These are phyloP conservation scores for Chironomus riparius DNA, from an alignment of 2,888 invertebrate genomes.

Conservation along the genomic window DNA sequence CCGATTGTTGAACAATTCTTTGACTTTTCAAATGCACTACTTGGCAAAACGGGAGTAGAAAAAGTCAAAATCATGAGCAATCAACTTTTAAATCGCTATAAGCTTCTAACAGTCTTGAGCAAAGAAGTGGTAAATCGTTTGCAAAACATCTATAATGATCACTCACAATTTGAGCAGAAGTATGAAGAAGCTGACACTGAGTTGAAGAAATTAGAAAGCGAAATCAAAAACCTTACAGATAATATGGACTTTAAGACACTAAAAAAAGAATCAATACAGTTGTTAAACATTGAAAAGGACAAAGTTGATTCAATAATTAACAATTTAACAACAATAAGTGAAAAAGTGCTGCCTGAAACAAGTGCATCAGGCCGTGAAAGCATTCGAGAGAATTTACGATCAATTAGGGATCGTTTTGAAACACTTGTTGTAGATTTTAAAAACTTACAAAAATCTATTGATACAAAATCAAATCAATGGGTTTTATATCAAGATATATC, in stretches of 20 bases:
- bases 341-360: conserved; percentile 86
- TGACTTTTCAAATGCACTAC: conserved; percentile 77
- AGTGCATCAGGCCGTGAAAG: conserved; percentile 83
- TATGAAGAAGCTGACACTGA: conserved; percentile 65
- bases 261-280: conserved; percentile 18
- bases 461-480: conserved; percentile 73
- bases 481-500: conserved; percentile 78
- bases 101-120: conserved; percentile 66
- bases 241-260: conserved; percentile 51
- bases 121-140: conserved; percentile 81
- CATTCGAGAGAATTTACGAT: conserved; percentile 74
- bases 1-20: conserved; percentile 79
- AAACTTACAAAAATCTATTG: conserved; percentile 75
- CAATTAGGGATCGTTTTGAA: conserved; percentile 80
- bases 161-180: conserved; percentile 67
- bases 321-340: conserved; percentile 62
- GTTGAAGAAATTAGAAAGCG: conserved; percentile 66
- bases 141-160: conserved; percentile 74
- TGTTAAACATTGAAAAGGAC: conserved; percentile 20
- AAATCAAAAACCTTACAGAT: conserved; percentile 41
- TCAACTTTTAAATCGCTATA: conserved; percentile 82
- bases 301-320: conserved; percentile 18
- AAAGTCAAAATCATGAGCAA: conserved; percentile 77
- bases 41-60: conserved; percentile 76
- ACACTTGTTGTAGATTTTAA: conserved; percentile 72